Evolutionary conservation across 2,888 invertebrate species (phyloP).

Genomic region (Eristalis intricaria): DNA sequence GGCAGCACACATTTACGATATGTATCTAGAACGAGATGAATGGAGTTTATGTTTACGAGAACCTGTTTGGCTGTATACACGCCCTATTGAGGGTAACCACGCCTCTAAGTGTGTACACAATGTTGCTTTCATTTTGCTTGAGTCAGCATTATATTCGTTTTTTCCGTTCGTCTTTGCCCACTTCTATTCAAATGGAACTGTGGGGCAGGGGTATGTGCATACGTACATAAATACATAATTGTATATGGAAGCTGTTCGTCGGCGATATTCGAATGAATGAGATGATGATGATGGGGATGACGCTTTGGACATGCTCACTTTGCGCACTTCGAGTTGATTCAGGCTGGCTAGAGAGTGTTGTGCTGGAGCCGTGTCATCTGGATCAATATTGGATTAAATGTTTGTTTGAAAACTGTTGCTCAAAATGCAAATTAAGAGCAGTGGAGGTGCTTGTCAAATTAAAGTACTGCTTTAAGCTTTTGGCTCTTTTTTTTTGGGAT

Average conservation of each 20-base stretch:
- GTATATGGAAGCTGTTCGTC: constrained; percentile 13
- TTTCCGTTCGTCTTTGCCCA: neutral
- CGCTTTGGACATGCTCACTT: constrained; percentile 56
- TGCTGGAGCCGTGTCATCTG: constrained; percentile 44
- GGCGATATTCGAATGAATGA: constrained; percentile 27
- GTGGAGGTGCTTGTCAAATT: neutral
- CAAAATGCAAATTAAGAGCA: constrained; percentile 31
- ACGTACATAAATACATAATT: neutral
- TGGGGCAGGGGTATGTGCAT: constrained; percentile 6
- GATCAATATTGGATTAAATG: constrained; percentile 42
- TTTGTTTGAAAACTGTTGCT: constrained; percentile 53
- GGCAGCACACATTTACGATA: constrained; percentile 17
- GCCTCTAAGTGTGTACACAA: constrained; percentile 55
- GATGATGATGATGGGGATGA: constrained; percentile 7
- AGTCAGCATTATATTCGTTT: constrained; percentile 54
- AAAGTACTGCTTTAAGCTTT: neutral
- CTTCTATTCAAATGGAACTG: neutral
- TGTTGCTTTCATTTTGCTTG: constrained; percentile 63
- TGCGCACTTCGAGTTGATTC: constrained; percentile 54
- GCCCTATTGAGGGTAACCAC: constrained; percentile 64
- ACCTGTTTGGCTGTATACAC: constrained; percentile 59
- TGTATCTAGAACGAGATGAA: constrained; percentile 37
- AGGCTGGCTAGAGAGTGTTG: constrained; percentile 1
- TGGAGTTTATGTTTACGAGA: constrained; percentile 41
- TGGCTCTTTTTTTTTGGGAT: neutral